phyloP scores from a whole-genome alignment of 2,888 invertebrate genomes.

The Pyrochroa serraticornis region DNA sequence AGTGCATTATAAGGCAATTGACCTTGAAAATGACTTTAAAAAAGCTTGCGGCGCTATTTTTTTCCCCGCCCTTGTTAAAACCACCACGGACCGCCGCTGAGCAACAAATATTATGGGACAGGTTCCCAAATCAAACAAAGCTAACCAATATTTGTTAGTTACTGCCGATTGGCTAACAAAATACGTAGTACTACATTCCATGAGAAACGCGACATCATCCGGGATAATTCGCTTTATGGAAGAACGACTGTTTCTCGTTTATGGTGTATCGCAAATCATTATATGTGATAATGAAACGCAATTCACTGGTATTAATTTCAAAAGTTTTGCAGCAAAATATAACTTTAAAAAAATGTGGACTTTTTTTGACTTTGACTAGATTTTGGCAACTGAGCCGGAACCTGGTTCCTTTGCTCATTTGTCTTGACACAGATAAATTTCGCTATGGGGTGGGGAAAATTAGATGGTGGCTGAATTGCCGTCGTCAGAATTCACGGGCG shows the following conservation, averaged over 20 bases:
- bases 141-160: slow-evolving; percentile 9
- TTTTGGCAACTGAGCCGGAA: no score
- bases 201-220: background rate
- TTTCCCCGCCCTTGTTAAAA: no score
- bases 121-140: slow-evolving; percentile 5
- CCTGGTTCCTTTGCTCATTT: no score
- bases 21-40: no score
- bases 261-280: slow-evolving; percentile 31
- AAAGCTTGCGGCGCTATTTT: no score
- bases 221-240: slow-evolving; percentile 11
- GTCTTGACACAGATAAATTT: no score
- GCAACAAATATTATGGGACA: slow-evolving; percentile 16
- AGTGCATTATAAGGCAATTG: no score
- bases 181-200: slow-evolving; percentile 8
- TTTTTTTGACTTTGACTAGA: no score
- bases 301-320: slow-evolving; percentile 18
- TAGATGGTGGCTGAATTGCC: no score
- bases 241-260: slow-evolving; percentile 12
- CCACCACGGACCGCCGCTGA: no score
- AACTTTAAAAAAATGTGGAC: slow-evolving; percentile 27
- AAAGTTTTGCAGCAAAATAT: slow-evolving; percentile 16
- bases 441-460: no score
- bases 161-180: slow-evolving; percentile 14
- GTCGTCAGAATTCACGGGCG: no score
- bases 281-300: slow-evolving; percentile 33